Evolutionary conservation across 1,140 invertebrate species (phyloP).

Genomic region (Drosophila azteca): DNA sequence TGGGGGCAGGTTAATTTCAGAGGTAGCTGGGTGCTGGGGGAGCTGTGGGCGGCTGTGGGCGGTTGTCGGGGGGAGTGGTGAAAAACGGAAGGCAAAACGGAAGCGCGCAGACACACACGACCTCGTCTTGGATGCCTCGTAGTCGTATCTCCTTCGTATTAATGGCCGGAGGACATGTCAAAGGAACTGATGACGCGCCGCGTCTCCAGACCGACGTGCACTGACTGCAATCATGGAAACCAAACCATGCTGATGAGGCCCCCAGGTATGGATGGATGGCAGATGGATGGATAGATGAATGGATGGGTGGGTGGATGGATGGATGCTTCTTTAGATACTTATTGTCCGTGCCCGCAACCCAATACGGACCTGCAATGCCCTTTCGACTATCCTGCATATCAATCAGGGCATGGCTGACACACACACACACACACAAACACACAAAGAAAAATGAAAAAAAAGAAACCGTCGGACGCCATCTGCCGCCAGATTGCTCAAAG

Average conservation of each 20-base stretch:
- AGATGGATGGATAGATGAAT: too few relatives aligned
- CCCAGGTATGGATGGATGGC: too few relatives aligned
- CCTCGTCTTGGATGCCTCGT: constrained; percentile 24
- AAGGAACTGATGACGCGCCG: constrained; percentile 70
- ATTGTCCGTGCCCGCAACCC: constrained; percentile 15
- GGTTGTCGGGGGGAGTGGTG: too few relatives aligned
- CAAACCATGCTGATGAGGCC: constrained; percentile 27
- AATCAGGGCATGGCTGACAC: constrained; percentile 37
- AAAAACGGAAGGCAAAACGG: constrained; percentile 55
- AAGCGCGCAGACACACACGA: constrained; percentile 50
- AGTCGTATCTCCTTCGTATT: constrained; percentile 36
- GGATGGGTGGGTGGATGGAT: too few relatives aligned
- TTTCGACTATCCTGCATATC: constrained; percentile 62
- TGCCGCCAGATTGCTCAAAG: constrained; percentile 54
- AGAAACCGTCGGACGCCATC: constrained; percentile 27
- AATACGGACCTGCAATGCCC: background rate
- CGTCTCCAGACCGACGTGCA: constrained; percentile 57
- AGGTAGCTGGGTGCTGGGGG: constrained; percentile 20
- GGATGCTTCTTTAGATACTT: constrained; percentile 10
- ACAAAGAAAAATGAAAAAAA: constrained; percentile 29
- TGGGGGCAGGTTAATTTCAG: constrained; percentile 59
- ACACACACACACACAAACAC: background rate
- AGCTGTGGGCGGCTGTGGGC: background rate
- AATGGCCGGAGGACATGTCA: constrained; percentile 70
- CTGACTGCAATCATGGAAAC: constrained; percentile 61